Base-by-base conservation (phyloP, 2,888 invertebrate species). In the Onthophagus sagittarius region DNA sequence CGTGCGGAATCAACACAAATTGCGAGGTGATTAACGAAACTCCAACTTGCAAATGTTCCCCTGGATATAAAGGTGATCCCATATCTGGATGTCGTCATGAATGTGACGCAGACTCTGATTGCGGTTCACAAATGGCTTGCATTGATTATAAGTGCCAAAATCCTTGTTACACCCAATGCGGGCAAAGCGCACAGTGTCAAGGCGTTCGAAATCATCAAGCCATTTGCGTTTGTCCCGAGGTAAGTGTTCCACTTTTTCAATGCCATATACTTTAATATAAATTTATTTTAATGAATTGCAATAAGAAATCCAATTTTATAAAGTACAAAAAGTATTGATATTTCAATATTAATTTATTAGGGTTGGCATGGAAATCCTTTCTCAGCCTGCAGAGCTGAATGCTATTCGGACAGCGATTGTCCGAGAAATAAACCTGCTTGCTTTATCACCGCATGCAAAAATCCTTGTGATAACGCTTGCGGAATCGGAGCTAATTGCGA, bases 381-480 rank as follows among this genome's bases (percentile, higher is more conserved):
- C 83, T 86, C 89, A 5, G 90, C 92, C 77, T 96, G 96, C 81
- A 89, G 90, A 67, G 92, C 95, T 0, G 95, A 96, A 83, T 96
- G 96, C 80, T 90, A 91, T 4, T 89, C 90, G 0, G 93, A 95
- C 84, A 87, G 89, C 65, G 94, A 96, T 78, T 96, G 96, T 80
- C 94, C 94, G 0, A 85, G 89, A 72, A 89, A 89, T 80, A 91
- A 92, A 79, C 94, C 94, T 0, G 93, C 94, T 15, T 96, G 96
- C 80, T 88, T 92, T 77, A 93, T 93, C 84, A 92, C 94, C 78
- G 91, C 93, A 75, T 96, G 96, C 83, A 88, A 92, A 73, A 92
- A 95, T 84, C 95, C 95, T 0, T 96, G 96, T 83, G 91, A 91
- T 14, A 92, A 92, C 70, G 92, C 92, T 5, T 95, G 95, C 80